A percentile compares a stretch with the other conserved stretches of the same genome.
Conservation (phyloP, 2,888 invertebrate genomes). For the Drosophila parthenogenetica region DNA sequence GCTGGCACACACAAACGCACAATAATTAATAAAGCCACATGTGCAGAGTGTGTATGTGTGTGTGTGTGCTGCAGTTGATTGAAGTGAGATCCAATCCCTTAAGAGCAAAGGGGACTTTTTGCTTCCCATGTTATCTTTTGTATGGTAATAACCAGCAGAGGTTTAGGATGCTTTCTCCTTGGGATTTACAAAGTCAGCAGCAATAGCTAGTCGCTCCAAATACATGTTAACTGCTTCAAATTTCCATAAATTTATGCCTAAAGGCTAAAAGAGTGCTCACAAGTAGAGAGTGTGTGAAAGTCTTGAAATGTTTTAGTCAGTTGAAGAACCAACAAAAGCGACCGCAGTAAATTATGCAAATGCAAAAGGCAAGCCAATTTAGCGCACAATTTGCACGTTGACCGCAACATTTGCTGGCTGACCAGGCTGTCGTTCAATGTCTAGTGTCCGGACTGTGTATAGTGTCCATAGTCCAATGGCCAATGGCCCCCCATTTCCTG, state of each 20-base stretch:
- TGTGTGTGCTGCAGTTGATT: slow-evolving; percentile 26
- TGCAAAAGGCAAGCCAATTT: slow-evolving; percentile 60
- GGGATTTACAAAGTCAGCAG: slow-evolving; percentile 7
- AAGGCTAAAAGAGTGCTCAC: slow-evolving; percentile 21
- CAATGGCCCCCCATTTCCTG: slow-evolving; percentile 18
- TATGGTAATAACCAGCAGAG: slow-evolving; percentile 14
- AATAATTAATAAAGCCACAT: slow-evolving; percentile 44
- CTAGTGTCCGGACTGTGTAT: not conserved
- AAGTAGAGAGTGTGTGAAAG: not conserved
- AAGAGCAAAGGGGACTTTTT: not conserved
- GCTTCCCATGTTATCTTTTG: not conserved
- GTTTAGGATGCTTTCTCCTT: not conserved
- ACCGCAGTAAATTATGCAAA: slow-evolving; percentile 61
- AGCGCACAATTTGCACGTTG: slow-evolving; percentile 69
- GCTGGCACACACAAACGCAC: not conserved
- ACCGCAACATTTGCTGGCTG: slow-evolving; percentile 58
- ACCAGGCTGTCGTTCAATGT: slow-evolving; percentile 23
- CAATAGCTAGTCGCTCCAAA: slow-evolving; percentile 11
- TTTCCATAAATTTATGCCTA: slow-evolving; percentile 42
- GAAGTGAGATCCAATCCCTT: slow-evolving; percentile 17
- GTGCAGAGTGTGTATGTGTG: slow-evolving; percentile 28
- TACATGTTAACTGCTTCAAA: slow-evolving; percentile 31
- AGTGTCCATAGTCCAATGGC: not conserved
- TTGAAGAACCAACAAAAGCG: slow-evolving; percentile 24
- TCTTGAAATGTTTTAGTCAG: slow-evolving; percentile 15